Evolutionary conservation across 2,888 invertebrate species (phyloP), one percentile per base, ranked within the genome.

Genomic region (Diloba caeruleocephala): DNA sequence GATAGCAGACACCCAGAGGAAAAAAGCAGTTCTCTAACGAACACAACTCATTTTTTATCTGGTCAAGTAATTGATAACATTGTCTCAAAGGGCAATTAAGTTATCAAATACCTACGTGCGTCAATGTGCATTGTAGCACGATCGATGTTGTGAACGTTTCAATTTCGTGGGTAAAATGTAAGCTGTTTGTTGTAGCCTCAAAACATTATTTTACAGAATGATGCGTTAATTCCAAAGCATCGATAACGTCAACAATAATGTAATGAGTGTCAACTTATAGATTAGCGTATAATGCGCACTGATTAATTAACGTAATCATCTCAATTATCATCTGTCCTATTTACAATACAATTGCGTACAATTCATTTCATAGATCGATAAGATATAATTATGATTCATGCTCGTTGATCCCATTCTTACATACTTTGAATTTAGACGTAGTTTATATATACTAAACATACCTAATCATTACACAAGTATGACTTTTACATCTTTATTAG

Each of bases 1-100:
- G 42, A 56, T 46, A 62, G 36, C 56, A 36, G 13, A 36, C 51
- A 31, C 32, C 10, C 26, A 32, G 32, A 56, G 51, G 49, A 62
- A 72, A 63, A 66, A 71, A 64, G 39, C 41, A 46, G 15, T 52
- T 44, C 39, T 52, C 41, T 64, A 60, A 64, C 39, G 48, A 33
- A 34, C 59, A 52, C 53, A 55, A 54, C 49, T 32, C 43, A 64
- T 64, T 75, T 76, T 79, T 78, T 79, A 78, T 75, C 75, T 51
- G 50, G 54, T 43, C 44, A 58, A 57, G 60, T 63, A 53, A 62
- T 60, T 62, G 82, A 81, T 80, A 80, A 76, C 72, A 73, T 72
- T 76, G 76, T 81, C 74, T 69, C 70, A 81, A 84, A 84, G 85
- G 83, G 82, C 82, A 81, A 71, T 59, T 55, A 70, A 73, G 78